Base-by-base conservation (phyloP, 2,888 invertebrate species). In the Sturmia bella region DNA sequence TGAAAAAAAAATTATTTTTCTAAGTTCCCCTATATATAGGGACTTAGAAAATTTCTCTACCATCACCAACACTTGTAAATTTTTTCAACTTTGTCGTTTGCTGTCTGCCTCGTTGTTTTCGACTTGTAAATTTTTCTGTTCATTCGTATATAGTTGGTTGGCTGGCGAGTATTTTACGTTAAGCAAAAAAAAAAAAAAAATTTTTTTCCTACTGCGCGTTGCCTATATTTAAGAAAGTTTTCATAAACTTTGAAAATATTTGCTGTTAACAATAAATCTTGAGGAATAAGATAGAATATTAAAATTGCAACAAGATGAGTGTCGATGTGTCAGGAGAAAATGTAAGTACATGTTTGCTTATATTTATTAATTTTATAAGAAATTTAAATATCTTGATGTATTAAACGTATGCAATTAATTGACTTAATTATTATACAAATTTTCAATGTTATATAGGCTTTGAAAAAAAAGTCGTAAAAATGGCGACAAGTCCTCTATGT, bases 301-400 rank as follows among this genome's bases (percentile, higher is more conserved):
- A 3, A 56, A 52, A 27, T 68, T 56, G 13, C 54, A 50, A 45
- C 21, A 69, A 85, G 86, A 89, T 89, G 89, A 89, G 90, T 85
- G 90, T 88, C 84, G 89, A 89, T 87, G 88, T 88, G 85, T 88
- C 88, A 74, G 86, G 84, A 77, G 87, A 87, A 86, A 89, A 87
- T 86, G 89, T 89, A 89, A 89, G 89, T 89, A 87, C 32, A 32
- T 32, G 9, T 9, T 12, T 19, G 19, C 41, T 15, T 75, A 39
- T 75, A 50, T 17, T 61, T 15, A 21, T 37, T 50, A 12, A 24
- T 32, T 41, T 45, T 85, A 86, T 3, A 6, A 32, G 7, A 32
- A 32, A 1, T 6, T 27, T 27, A 27, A 7, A 32, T 9, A 32
- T 6, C 5, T 6, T 32, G 9, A 7, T 32, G 4, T 32, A 32